These are phyloP conservation scores for pig (Sus scrofa) DNA, from an alignment of 2,113 vertebrate genomes.

Conservation along the genomic window T2T-Sscrofa CM000823.6:8398001-8398500, in stretches of 20 bases:
- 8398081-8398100: slow-evolving; percentile 65
- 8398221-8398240: background rate
- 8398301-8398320: background rate
- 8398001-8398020: background rate
- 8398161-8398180: background rate
- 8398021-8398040: slow-evolving; percentile 40
- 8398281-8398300: background rate
- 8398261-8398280: slow-evolving; percentile 2
- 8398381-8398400: background rate
- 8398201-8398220: background rate
- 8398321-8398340: background rate
- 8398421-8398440: rapidly evolving
- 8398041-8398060: slow-evolving; percentile 32
- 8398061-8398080: slow-evolving; percentile 38
- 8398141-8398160: background rate
- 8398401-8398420: background rate
- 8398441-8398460: slow-evolving; percentile 40
- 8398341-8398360: background rate
- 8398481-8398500: background rate
- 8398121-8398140: background rate
- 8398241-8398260: background rate
- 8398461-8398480: background rate
- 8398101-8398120: slow-evolving; percentile 43
- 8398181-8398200: background rate
- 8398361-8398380: background rate